Conservation (phyloP, 2,888 invertebrate genomes). For the Tipula helvola region DNA sequence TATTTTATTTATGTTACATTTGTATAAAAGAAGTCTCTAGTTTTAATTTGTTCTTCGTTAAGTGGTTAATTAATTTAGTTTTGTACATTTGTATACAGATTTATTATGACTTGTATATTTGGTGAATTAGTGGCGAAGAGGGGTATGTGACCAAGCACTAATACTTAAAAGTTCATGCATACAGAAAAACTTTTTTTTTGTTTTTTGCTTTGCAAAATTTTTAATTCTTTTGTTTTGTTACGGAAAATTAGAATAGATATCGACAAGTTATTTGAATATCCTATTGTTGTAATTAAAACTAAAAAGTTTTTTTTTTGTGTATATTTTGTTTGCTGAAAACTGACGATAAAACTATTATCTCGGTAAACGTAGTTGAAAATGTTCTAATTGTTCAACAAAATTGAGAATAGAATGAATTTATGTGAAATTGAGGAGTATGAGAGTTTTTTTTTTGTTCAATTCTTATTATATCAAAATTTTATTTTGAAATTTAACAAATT, state of each 20-base stretch:
- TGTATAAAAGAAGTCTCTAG: background rate
- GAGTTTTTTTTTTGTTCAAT: background rate
- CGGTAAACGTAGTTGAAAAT: background rate
- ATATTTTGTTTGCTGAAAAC: background rate
- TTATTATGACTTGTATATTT: background rate
- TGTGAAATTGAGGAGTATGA: background rate
- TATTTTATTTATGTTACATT: background rate
- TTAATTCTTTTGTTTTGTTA: background rate
- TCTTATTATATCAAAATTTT: background rate
- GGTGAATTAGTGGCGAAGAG: background rate
- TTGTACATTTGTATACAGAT: background rate
- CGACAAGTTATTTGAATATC: background rate
- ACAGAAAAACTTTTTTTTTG: background rate
- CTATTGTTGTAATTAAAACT: background rate
- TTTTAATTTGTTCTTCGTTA: background rate
- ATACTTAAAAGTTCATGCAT: background rate
- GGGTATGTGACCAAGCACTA: background rate
- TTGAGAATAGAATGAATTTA: background rate
- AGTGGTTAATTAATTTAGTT: background rate
- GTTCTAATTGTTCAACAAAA: background rate
- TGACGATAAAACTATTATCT: background rate
- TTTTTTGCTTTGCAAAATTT: background rate
- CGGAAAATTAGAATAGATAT: background rate
- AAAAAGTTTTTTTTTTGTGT: background rate
- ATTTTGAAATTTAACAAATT: background rate